Evolutionary conservation across 1,140 invertebrate genomes (phyloP).

Genomic region (Drosophila nannoptera): DNA sequence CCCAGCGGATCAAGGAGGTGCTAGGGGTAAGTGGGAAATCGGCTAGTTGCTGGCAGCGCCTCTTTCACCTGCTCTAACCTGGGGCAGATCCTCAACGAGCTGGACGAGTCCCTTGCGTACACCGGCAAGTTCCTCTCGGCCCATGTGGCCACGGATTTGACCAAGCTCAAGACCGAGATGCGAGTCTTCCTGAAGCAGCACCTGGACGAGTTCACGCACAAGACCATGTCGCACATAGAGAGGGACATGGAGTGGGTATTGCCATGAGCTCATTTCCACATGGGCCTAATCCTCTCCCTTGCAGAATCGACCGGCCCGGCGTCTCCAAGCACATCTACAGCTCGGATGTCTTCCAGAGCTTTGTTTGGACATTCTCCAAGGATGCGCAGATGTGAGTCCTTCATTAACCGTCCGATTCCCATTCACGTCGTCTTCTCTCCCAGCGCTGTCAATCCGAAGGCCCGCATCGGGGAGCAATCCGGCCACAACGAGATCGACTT

Average conservation of each 20-base stretch:
- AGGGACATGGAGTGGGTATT: constrained; percentile 73
- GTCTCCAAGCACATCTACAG: constrained; percentile 73
- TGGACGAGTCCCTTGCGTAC: constrained; percentile 63
- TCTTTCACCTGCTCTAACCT: too few relatives aligned
- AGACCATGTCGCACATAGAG: constrained; percentile 77
- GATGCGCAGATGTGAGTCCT: constrained; percentile 70
- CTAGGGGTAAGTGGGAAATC: constrained; percentile 66
- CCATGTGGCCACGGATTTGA: constrained; percentile 56
- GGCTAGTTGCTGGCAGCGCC: too few relatives aligned
- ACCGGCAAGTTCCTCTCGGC: constrained; percentile 40
- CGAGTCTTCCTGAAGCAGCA: constrained; percentile 66
- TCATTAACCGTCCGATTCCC: background rate
- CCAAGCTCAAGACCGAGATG: constrained; percentile 70
- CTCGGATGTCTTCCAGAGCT: constrained; percentile 75
- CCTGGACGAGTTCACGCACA: constrained; percentile 77
- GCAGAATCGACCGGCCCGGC: constrained; percentile 69
- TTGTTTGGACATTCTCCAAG: constrained; percentile 77
- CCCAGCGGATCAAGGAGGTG: constrained; percentile 78
- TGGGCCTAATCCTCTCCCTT: background rate
- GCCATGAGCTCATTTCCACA: background rate
- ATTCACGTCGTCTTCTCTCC: background rate
- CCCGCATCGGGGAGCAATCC: constrained; percentile 67
- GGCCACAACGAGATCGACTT: constrained; percentile 81
- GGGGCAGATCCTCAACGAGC: constrained; percentile 67
- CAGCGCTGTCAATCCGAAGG: constrained; percentile 68